These are phyloP conservation scores for Maniola jurtina DNA, from an alignment of 1,140 invertebrate genomes.

Conservation along the genomic window DNA sequence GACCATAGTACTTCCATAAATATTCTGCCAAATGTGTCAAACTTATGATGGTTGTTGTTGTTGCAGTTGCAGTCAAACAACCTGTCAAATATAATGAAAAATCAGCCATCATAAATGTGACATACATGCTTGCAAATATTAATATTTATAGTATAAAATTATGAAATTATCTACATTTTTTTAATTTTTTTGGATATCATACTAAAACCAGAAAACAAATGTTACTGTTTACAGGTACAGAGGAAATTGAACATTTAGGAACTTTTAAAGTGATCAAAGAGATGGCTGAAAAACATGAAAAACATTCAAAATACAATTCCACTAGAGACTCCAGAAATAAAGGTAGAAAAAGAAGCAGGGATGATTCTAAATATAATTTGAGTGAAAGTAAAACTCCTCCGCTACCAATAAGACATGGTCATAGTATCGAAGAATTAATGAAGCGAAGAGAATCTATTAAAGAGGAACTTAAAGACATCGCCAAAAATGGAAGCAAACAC, in stretches of 20 bases:
- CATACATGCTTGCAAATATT: constrained; percentile 36
- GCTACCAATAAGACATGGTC: constrained; percentile 43
- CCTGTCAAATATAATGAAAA: constrained; percentile 17
- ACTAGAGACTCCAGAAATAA: constrained; percentile 41
- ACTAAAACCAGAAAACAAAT: constrained; percentile 33
- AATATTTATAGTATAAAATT: constrained; percentile 23
- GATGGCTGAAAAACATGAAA: constrained; percentile 54
- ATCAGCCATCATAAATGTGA: constrained; percentile 57
- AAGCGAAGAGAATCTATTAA: constrained; percentile 57
- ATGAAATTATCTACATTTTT: constrained; percentile 14
- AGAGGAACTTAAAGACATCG: constrained; percentile 46
- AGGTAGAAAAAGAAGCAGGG: constrained; percentile 42
- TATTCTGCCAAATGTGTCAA: constrained; percentile 49
- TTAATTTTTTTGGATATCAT: constrained; percentile 20
- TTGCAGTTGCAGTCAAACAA: background rate
- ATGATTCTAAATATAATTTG: constrained; percentile 31
- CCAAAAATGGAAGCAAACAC: constrained; percentile 36
- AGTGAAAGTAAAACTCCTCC: constrained; percentile 62
- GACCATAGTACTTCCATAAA: constrained; percentile 57
- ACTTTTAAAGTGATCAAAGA: constrained; percentile 30
- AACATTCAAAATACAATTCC: constrained; percentile 39
- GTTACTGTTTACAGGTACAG: constrained; percentile 41
- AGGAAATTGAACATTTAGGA: constrained; percentile 20
- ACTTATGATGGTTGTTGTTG: constrained; percentile 43
- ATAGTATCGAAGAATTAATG: constrained; percentile 56